Evolutionary conservation across 1,140 invertebrate genomes (phyloP), one percentile per base, ranked within the genome.

Genomic region (Diachasma alloeum): DNA sequence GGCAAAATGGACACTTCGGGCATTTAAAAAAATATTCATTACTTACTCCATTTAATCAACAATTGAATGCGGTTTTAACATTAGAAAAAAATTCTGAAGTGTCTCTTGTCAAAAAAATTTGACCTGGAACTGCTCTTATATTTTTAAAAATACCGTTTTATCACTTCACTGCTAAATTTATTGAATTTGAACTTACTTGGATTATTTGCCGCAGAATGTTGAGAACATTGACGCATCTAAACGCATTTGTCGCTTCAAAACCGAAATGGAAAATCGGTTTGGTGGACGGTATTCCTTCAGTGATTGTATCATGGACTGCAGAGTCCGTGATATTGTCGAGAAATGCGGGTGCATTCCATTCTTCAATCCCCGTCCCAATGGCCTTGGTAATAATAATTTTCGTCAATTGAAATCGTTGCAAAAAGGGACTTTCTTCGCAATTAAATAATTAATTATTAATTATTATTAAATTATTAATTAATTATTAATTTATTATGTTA

Each of bases 271-370:
- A 48, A 73, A 76, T 42, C 48, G 63, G 26, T 10, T 37, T 3
- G 22, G 76, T 68, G 71, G 79, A 11, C 31, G 72, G 31, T 81
- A 75, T 42, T 59, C 75, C 31, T 81, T 79, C 59, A 77, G 39
- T 77, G 85, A 91, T 26, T 92, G 92, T 75, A 86, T 92, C n/a
- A 82, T 90, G 2, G 82, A 86, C 13, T 92, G 92, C 78, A 86
- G 89, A 39, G 83, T 90, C 2, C 85, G 79, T n/a, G 87, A 89
- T 13, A 83, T 92, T 6, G 74, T 84, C 5, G 82, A 88, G 0
- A 80, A 91, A 0, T 92, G 92, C 75, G 85, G 89, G 37, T 92
- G 92, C 75, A 85, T 89, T 11, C 91, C 91, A 0, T 92, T 90
- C 79, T 80, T 79, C 39, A 78, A 80, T 72, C 77, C 77, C 11